Conservation (phyloP, 2,797 vertebrate genomes). For the Rallus crepitans region DNA sequence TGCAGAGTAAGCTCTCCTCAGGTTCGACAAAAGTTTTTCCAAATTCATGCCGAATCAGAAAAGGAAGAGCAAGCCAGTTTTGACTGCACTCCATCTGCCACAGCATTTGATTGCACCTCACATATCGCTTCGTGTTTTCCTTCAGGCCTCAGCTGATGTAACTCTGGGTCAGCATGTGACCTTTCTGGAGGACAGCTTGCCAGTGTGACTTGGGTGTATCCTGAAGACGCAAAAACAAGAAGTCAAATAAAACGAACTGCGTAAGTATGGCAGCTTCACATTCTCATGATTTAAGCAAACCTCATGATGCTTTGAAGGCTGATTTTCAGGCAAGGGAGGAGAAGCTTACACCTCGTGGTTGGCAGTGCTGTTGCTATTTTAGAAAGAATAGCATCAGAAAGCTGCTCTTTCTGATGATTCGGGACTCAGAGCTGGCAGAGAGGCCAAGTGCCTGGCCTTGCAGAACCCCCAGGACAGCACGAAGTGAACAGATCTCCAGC, state of each 20-base stretch:
- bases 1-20: not conserved
- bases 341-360: not conserved
- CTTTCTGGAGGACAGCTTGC: not conserved
- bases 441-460: not conserved
- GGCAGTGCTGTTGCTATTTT: not conserved
- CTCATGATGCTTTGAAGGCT: conserved; percentile 13
- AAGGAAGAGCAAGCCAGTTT: not conserved
- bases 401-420: not conserved
- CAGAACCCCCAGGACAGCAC: not conserved
- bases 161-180: conserved; percentile 47
- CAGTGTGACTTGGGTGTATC: conserved; percentile 59
- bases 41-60: not conserved
- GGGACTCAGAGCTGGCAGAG: not conserved
- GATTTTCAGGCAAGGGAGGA: not conserved
- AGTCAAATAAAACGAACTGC: conserved; percentile 36
- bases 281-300: conserved; percentile 47
- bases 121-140: not conserved
- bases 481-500: not conserved
- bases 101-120: not conserved
- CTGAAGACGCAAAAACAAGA: conserved; percentile 51
- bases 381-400: not conserved
- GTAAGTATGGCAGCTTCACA: not conserved
- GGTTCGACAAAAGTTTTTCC: not conserved
- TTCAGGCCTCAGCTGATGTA: conserved; percentile 11
- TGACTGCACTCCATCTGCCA: not conserved